Evolutionary conservation across 1,140 invertebrate genomes (phyloP), one percentile per base, ranked within the genome.

Genomic region (Nilaparvata lugens): DNA sequence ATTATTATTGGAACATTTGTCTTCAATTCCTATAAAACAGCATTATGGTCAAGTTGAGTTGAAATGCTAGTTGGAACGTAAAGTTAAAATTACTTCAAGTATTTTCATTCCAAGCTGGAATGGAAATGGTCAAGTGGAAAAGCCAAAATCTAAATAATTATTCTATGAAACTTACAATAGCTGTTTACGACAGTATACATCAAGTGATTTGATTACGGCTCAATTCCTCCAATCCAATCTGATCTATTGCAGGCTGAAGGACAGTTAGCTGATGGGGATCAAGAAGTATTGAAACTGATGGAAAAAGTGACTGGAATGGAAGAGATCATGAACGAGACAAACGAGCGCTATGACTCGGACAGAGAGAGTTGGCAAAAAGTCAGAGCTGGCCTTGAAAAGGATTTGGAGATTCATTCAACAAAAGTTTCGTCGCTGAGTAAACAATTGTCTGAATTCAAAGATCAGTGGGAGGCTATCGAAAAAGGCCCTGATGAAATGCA

Each of bases 311-410:
- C 56, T 19, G 25, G 52, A 40, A 56, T 65, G 21, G 28, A 61
- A 60, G 31, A 65, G 23, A 42, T 58, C 45, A 65, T 64, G 58
- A 52, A 58, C 35, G 43, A 56, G 42, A 31, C 60, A 13, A 62
- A 66, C 31, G 58, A 66, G n/a, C 25, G 61, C 21, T 66, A 65
- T 63, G 61, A 65, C 23, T 38, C 40, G 28, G 65, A 66, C 51
- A 65, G 55, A 61, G 31, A 60, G 9, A 66, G 62, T 43, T 65
- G 64, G 35, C 56, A 56, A 43, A 61, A 45, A 2, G 48, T 65
- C 19, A 56, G 62, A 48, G 51, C 51, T 2, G 61, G 58, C 21
- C 56, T 66, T 56, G 61, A 64, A 52, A 11, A 60, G 24, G 65
- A 66, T 56, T 21, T 66, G 9, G 58, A 66, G 19, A 40, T 21